Base-by-base conservation (phyloP, 30 jellyfish, hydroid and myxozoan genomes). In the Hydractinia echinata region DNA sequence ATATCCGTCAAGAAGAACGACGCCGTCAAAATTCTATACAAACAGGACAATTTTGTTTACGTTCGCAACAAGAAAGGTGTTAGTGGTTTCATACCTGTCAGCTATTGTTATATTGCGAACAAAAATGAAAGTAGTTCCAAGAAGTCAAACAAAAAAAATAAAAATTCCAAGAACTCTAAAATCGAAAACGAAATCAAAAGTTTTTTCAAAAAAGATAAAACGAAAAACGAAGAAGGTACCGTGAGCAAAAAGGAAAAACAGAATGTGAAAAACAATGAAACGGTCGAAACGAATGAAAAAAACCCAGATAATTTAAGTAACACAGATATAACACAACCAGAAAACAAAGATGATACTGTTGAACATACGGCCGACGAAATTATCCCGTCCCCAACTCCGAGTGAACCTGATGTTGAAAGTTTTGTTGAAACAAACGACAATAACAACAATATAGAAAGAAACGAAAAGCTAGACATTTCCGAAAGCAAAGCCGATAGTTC, bases 1-100 rank as follows among this genome's bases (percentile, higher is more conserved):
- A 64, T 64, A 64, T n/a, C 74, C 74, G 74, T 64, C 74, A 64
- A 64, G 39, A 64, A 64, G 16, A 64, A 64, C 16, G 74, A 64
- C 74, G 74, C 39, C 18, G 74, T 64, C 6, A 44, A 51, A 6
- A 64, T 64, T n/a, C 19, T 64, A 6, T 64, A 64, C 39, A 44
- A 13, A 64, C 74, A 13, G 9, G 74, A 64, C 4, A 51, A 64
- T 13, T 64, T 64, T 64, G 74, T 64, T 64, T 64, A 64, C 74
- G 74, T 64, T 64, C 9, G 39, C 10, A 64, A 64, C 2, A 64
- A 64, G 39, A 64, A 64, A 64, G 74, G 74, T 6, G 74, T 51
- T n/a, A 64, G 74, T 4, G 74, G 74, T 7, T 64, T 64, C 74
- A 64, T 64, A 7, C 74, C 74, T n/a, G 51, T 64, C 74, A 64